These are phyloP conservation scores for Hoplias malabaricus DNA, from an alignment of 2,113 vertebrate species.

Conservation along the genomic window DNA sequence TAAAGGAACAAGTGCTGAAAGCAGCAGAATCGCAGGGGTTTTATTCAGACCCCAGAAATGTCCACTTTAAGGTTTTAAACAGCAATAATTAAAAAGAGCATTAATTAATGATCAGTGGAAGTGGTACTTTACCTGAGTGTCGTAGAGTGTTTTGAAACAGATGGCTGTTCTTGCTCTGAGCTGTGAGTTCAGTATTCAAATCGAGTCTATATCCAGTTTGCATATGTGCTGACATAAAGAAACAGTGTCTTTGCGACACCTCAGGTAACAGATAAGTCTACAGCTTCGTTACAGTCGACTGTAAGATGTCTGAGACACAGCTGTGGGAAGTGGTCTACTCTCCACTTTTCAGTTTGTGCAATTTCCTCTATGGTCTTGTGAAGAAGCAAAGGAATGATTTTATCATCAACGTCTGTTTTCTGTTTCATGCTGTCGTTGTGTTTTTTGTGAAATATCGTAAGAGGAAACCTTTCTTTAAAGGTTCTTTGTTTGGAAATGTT, in stretches of 20 bases:
- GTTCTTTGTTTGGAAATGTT: too few relatives aligned
- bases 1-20: too few relatives aligned
- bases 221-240: neutral
- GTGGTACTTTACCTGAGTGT: neutral
- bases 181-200: neutral
- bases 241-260: neutral
- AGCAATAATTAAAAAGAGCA: too few relatives aligned
- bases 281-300: neutral
- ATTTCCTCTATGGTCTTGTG: neutral
- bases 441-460: too few relatives aligned
- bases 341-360: neutral
- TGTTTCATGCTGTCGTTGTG: too few relatives aligned
- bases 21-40: too few relatives aligned
- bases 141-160: neutral
- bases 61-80: too few relatives aligned
- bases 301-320: neutral
- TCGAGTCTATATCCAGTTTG: neutral
- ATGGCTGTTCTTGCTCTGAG: neutral
- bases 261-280: neutral
- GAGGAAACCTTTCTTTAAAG: too few relatives aligned
- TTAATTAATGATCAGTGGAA: too few relatives aligned
- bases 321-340: slow-evolving; percentile 2
- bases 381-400: neutral
- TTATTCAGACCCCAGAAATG: too few relatives aligned
- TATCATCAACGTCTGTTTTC: neutral